These are phyloP conservation scores for Ctena decussata DNA, from an alignment of 2,888 invertebrate genomes.

Conservation along the genomic window DNA sequence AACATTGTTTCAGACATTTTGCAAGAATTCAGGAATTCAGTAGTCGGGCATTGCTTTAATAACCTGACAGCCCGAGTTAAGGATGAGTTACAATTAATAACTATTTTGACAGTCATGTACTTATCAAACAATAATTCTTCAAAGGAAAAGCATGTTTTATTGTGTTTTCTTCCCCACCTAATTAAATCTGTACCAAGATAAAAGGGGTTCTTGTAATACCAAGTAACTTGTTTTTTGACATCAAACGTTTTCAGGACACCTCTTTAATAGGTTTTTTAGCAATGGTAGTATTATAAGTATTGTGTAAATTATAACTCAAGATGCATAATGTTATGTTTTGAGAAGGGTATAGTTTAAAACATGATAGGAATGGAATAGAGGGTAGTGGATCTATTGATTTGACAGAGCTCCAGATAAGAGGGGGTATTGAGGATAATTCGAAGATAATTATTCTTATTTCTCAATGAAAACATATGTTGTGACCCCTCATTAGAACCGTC, in stretches of 20 bases:
- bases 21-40: background rate
- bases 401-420: too few relatives aligned
- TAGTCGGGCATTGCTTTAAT: background rate
- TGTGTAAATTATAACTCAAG: background rate
- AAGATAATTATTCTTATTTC: too few relatives aligned
- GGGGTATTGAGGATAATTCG: too few relatives aligned
- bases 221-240: slow-evolving; percentile 2
- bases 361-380: too few relatives aligned
- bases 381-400: too few relatives aligned
- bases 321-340: too few relatives aligned
- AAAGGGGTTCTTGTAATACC: background rate
- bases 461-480: too few relatives aligned
- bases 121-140: slow-evolving; percentile 10
- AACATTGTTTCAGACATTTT: too few relatives aligned
- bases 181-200: background rate
- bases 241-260: background rate
- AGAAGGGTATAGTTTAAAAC: too few relatives aligned
- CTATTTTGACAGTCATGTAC: background rate
- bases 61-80: background rate
- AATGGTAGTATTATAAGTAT: background rate
- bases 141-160: slow-evolving; percentile 3
- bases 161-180: background rate
- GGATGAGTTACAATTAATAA: slow-evolving; percentile 6
- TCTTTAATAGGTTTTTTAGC: too few relatives aligned
- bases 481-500: too few relatives aligned